A percentile compares a stretch with the other conserved stretches of the same genome.
These are phyloP conservation scores for Urechis unicinctus DNA, from an alignment of 2,888 invertebrate species.

Conservation along the genomic window DNA sequence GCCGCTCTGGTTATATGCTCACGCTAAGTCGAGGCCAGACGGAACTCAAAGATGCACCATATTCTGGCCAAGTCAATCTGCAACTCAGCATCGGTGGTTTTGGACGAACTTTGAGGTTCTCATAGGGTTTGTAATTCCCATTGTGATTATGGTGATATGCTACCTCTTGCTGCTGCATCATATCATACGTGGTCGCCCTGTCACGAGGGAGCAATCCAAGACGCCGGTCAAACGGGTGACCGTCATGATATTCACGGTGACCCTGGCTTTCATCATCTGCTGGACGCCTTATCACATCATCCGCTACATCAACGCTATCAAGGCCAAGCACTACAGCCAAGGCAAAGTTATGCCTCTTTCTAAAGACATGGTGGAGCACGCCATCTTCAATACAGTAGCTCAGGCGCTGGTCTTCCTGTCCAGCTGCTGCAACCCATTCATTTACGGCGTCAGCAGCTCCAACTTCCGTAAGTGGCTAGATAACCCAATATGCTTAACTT, in stretches of 20 bases:
- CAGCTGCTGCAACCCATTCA: constrained; percentile 20
- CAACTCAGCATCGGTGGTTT: constrained; percentile 9
- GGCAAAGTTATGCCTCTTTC: background rate
- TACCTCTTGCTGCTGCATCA: constrained; percentile 13
- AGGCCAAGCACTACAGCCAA: background rate
- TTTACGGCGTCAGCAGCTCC: constrained; percentile 16
- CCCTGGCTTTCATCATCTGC: constrained; percentile 16
- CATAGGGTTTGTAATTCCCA: constrained; percentile 16
- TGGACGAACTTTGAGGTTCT: constrained; percentile 18
- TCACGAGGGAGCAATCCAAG: background rate
- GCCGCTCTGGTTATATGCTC: constrained; percentile 17
- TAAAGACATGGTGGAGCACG: background rate
- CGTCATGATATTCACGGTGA: constrained; percentile 18
- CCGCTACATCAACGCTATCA: constrained; percentile 6
- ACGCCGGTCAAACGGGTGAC: constrained; percentile 14
- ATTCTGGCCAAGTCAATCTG: constrained; percentile 9
- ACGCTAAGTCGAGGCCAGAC: background rate
- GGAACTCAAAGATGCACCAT: constrained; percentile 5
- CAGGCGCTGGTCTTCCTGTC: constrained; percentile 18
- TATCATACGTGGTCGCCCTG: constrained; percentile 2
- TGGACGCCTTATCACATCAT: constrained; percentile 19
- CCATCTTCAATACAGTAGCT: constrained; percentile 10
- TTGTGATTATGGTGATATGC: constrained; percentile 17
- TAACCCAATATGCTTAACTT: no score
- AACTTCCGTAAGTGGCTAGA: constrained; percentile 23